A percentile compares a stretch with the other conserved stretches of the same genome.
Conservation (phyloP, 35 echinoderm and acorn worm genomes). For the Chiridota heheva region DNA sequence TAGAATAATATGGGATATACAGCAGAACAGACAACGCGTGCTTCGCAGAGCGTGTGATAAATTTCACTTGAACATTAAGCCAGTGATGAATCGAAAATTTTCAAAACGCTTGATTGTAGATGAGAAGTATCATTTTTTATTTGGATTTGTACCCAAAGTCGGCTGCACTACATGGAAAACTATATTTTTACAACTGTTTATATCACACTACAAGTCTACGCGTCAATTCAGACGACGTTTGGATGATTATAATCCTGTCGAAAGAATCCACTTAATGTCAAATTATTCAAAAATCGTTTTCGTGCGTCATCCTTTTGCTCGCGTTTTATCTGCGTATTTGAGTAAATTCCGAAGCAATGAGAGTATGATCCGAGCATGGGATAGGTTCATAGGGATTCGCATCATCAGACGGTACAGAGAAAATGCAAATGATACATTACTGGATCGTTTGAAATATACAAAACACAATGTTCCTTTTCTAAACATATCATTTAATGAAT, state of each 20-base stretch:
- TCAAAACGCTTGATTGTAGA: constrained; percentile 23
- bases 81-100: no score
- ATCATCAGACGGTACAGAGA: constrained; percentile 50
- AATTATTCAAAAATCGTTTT: constrained; percentile 71
- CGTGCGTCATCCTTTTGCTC: constrained; percentile 64
- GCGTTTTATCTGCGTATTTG: constrained; percentile 64
- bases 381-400: constrained; percentile 15
- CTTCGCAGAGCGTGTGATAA: no score
- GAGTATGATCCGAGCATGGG: constrained; percentile 39
- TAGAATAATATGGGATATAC: no score
- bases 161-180: constrained; percentile 73
- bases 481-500: constrained; percentile 50
- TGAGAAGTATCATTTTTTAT: constrained; percentile 52
- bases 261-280: constrained; percentile 20
- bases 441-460: not conserved
- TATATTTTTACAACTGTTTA: not conserved
- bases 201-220: not conserved
- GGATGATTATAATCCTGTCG: not conserved
- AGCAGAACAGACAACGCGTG: no score
- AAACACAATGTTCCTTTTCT: not conserved
- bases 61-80: no score
- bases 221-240: not conserved
- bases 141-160: constrained; percentile 72
- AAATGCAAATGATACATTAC: not conserved
- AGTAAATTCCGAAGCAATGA: constrained; percentile 57